Conservation (phyloP, 2,888 invertebrate species). For the Limenitis camilla region DNA sequence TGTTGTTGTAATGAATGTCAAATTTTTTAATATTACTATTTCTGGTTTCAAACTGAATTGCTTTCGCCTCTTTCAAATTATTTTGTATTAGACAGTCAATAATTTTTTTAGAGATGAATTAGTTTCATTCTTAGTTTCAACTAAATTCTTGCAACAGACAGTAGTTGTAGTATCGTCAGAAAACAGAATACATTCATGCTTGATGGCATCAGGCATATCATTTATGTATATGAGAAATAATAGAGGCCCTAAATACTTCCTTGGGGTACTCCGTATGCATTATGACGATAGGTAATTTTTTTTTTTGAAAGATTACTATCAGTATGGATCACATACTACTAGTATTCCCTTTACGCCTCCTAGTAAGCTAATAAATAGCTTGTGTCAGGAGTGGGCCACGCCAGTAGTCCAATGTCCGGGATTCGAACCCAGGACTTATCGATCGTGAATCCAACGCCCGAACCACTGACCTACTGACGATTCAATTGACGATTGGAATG, state of each 20-base stretch:
- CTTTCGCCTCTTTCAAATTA: slow-evolving; percentile 1
- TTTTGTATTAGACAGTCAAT: slow-evolving; percentile 1
- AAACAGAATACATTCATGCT: slow-evolving; percentile 1
- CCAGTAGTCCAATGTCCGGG: too few species aligned
- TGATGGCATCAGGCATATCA: not conserved
- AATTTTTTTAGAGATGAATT: not conserved
- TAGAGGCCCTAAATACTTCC: slow-evolving; percentile 1
- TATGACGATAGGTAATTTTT: too few species aligned
- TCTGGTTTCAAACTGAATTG: not conserved
- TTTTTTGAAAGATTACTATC: too few species aligned
- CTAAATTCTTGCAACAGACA: not conserved
- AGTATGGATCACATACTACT: too few species aligned
- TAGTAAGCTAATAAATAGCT: too few species aligned
- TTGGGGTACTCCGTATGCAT: too few species aligned
- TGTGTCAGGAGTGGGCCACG: too few species aligned
- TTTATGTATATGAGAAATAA: slow-evolving; percentile 2
- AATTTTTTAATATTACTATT: not conserved
- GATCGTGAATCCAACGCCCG: too few species aligned
- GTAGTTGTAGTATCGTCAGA: slow-evolving; percentile 4
- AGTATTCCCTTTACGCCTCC: too few species aligned
- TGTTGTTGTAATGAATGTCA: not conserved
- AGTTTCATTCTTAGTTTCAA: not conserved
- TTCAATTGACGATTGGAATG: too few species aligned
- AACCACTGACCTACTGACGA: too few species aligned
- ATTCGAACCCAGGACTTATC: too few species aligned